Percentiles rank a stretch among this genome's conserved stretches.
These are phyloP conservation scores for Leucosticte australis DNA, from an alignment of 2,113 vertebrate species.

Conservation along the genomic window DNA sequence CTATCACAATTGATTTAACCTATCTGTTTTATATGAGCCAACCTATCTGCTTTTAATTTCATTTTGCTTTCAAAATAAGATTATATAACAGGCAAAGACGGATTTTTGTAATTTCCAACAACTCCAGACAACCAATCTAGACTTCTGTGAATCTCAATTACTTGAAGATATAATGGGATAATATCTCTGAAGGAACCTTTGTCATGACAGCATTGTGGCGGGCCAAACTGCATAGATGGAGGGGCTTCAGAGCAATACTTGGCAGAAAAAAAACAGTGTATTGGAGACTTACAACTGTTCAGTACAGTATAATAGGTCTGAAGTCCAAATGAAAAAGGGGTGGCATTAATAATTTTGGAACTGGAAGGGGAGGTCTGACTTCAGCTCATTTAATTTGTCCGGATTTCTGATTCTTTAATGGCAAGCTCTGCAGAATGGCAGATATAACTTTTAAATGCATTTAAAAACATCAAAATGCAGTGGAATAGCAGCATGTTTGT, in stretches of 20 bases:
- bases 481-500: not conserved
- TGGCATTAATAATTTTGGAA: not conserved
- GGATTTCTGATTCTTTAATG: not conserved
- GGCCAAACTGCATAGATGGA: not conserved
- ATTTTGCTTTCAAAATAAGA: conserved; percentile 35
- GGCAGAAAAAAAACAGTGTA: not conserved
- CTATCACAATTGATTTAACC: not conserved
- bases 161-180: not conserved
- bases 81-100: conserved; percentile 20
- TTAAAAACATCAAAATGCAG: not conserved
- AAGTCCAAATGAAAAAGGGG: not conserved
- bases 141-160: not conserved
- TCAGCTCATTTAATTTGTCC: not conserved
- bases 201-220: not conserved
- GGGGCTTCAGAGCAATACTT: not conserved
- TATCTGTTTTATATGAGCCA: not conserved
- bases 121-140: not conserved
- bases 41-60: conserved; percentile 45
- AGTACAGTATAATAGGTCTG: not conserved
- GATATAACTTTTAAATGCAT: not conserved
- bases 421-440: not conserved
- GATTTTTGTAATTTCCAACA: not conserved
- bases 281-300: not conserved
- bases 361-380: not conserved
- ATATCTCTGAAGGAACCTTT: not conserved